Evolutionary conservation across 1,140 invertebrate genomes (phyloP).

Genomic region (Pseudomyrmex gracilis): DNA sequence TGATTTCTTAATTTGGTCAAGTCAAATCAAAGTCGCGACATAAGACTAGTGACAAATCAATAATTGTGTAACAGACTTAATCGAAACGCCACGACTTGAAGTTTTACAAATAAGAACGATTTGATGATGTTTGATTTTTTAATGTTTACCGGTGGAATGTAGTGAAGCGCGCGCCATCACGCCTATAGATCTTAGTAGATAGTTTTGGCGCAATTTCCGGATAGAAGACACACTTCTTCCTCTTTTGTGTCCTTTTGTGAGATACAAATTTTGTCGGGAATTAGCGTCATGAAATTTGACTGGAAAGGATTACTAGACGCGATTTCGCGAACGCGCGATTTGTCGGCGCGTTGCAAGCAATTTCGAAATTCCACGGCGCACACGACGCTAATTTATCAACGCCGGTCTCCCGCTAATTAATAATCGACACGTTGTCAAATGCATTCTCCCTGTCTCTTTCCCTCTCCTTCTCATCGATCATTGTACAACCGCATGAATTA

Average conservation of each 20-base stretch:
- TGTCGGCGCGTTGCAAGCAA: not conserved
- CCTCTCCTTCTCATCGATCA: not conserved
- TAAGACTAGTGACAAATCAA: too few species aligned
- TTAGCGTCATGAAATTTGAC: constrained; percentile 28
- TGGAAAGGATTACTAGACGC: constrained; percentile 53
- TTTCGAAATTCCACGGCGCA: not conserved
- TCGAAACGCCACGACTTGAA: too few species aligned
- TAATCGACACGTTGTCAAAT: constrained; percentile 12
- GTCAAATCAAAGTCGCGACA: too few species aligned
- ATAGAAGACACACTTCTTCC: too few species aligned
- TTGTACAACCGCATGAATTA: constrained; percentile 20
- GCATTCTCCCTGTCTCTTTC: not conserved
- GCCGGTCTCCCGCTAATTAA: constrained; percentile 11
- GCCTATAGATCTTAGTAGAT: too few species aligned
- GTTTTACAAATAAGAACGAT: too few species aligned
- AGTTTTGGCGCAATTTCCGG: too few species aligned
- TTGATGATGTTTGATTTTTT: too few species aligned
- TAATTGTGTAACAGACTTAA: too few species aligned
- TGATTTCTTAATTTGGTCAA: too few species aligned
- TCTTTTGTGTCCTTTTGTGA: constrained; percentile 32
- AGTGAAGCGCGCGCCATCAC: too few species aligned
- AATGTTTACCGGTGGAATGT: too few species aligned
- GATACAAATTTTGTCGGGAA: not conserved
- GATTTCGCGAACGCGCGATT: constrained; percentile 40
- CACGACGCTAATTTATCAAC: constrained; percentile 6